Evolutionary conservation across 2,113 vertebrate genomes (phyloP).

Genomic region (Proteles cristata): DNA sequence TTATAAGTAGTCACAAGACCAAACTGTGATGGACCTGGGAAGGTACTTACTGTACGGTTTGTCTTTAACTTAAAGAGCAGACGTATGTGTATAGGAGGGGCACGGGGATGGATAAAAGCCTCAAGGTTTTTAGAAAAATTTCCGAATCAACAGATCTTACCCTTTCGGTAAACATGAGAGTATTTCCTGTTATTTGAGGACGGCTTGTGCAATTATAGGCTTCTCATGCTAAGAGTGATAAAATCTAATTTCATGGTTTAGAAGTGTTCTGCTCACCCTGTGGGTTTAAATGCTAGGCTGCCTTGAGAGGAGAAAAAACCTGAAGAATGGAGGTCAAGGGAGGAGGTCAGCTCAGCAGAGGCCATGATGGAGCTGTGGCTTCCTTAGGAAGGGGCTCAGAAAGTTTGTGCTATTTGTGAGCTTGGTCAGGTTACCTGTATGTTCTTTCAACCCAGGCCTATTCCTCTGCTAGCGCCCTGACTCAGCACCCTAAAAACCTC

Average conservation of each 20-base stretch:
- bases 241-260: conserved; percentile 47
- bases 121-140: conserved; percentile 15
- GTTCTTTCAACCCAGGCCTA: neutral
- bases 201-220: neutral
- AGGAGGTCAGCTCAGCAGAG: neutral
- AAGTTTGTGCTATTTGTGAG: conserved; percentile 27
- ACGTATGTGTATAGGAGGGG: neutral
- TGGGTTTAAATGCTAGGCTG: conserved; percentile 20
- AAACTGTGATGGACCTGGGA: neutral
- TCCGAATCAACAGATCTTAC: conserved; percentile 50
- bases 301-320: neutral
- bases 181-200: conserved; percentile 55
- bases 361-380: neutral
- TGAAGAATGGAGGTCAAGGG: neutral
- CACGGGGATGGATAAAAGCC: neutral
- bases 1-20: neutral
- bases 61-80: conserved; percentile 9
- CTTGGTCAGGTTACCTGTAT: neutral
- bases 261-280: neutral
- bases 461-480: conserved; percentile 5
- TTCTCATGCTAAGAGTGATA: conserved; percentile 48
- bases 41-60: neutral
- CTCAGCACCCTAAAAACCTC: conserved; percentile 56
- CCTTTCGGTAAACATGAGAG: conserved; percentile 41
- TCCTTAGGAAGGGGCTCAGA: conserved; percentile 9